These are phyloP conservation scores for Lerista edwardsae DNA, from an alignment of 2,797 vertebrate species.

Conservation along the genomic window DNA sequence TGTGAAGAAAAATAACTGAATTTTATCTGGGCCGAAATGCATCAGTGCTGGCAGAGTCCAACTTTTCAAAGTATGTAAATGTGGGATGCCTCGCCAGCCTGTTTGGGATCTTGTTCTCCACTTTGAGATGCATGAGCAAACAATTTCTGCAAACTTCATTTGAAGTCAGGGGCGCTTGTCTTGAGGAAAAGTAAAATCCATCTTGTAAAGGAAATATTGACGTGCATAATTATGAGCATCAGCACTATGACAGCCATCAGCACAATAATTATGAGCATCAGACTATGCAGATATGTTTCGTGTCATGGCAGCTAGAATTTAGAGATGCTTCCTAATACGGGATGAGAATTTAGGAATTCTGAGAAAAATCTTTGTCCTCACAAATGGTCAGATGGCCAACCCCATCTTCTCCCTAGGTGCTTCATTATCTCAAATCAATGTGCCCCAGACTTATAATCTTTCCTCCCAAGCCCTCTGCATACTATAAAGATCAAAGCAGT, in stretches of 20 bases:
- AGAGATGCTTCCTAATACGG: neutral
- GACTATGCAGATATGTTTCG: neutral
- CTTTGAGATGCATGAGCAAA: neutral
- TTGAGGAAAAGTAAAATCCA: neutral
- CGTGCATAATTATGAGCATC: neutral
- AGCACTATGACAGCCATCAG: rapidly evolving
- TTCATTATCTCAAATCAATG: too few species aligned
- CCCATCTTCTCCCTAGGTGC: too few species aligned
- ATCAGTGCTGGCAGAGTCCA: neutral
- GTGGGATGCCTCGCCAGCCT: slow-evolving; percentile 2
- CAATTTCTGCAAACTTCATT: slow-evolving; percentile 22
- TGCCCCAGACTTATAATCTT: too few species aligned
- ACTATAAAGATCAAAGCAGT: too few species aligned
- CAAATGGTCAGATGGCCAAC: too few species aligned
- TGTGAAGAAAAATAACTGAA: neutral
- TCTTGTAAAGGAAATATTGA: slow-evolving; percentile 23
- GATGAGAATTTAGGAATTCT: neutral
- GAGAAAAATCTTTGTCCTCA: neutral
- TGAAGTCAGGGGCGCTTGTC: slow-evolving; percentile 2
- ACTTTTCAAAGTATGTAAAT: neutral
- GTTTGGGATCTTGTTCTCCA: neutral
- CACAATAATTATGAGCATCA: neutral
- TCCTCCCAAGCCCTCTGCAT: too few species aligned
- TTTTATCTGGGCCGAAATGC: neutral
- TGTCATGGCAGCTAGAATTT: neutral